Evolutionary conservation across 1,140 invertebrate species (phyloP).

Genomic region (Bemisia tabaci): DNA sequence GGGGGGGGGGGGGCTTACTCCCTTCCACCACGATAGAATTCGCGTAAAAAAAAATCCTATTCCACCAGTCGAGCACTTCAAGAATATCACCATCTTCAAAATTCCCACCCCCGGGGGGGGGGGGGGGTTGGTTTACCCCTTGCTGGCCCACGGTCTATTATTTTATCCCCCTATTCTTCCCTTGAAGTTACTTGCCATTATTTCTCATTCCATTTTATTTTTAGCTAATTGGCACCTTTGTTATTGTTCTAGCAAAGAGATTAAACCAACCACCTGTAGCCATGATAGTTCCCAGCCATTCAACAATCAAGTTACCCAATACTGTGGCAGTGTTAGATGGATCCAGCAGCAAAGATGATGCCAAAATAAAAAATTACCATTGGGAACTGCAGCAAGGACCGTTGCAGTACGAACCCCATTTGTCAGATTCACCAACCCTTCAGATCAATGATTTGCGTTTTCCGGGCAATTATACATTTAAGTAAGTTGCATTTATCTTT

Average conservation of each 20-base stretch:
- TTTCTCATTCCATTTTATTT: too few species aligned
- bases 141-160: too few species aligned
- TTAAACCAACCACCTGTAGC: constrained; percentile 74
- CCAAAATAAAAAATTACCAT: constrained; percentile 41
- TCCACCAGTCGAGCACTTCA: too few species aligned
- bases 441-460: constrained; percentile 65
- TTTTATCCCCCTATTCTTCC: too few species aligned
- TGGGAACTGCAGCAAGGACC: constrained; percentile 85
- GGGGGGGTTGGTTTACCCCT: too few species aligned
- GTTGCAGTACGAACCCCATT: constrained; percentile 64
- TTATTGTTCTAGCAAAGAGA: constrained; percentile 47
- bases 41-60: too few species aligned
- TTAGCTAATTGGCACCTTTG: too few species aligned
- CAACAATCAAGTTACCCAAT: constrained; percentile 78
- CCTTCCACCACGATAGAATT: too few species aligned
- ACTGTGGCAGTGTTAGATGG: constrained; percentile 81
- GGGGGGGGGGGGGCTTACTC: too few species aligned
- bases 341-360: constrained; percentile 50
- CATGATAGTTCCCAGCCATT: constrained; percentile 66
- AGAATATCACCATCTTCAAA: too few species aligned
- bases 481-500: constrained; percentile 33
- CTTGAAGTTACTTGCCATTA: too few species aligned
- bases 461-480: constrained; percentile 85
- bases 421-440: constrained; percentile 66
- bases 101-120: too few species aligned